These are phyloP conservation scores for Cerceris ruficornis DNA, from an alignment of 2,888 invertebrate genomes.

Conservation along the genomic window DNA sequence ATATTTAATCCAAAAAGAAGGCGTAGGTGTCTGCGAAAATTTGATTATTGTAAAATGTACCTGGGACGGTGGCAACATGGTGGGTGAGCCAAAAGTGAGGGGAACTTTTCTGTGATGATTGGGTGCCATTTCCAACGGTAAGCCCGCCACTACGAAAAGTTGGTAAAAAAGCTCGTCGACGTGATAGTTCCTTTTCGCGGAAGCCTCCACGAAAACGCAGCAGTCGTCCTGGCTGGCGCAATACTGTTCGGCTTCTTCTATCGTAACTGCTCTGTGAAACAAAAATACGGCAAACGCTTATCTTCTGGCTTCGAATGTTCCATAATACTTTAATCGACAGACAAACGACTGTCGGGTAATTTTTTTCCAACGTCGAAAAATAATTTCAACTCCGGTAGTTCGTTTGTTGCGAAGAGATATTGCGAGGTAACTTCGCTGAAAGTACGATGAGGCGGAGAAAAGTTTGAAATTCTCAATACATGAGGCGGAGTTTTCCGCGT, in stretches of 20 bases:
- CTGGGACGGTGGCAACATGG: constrained; percentile 86
- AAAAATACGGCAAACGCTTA: neutral
- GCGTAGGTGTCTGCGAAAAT: no score
- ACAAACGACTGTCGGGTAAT: no score
- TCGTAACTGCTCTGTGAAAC: constrained; percentile 86
- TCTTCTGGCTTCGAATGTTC: neutral
- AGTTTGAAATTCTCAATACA: no score
- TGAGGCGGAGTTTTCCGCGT: no score
- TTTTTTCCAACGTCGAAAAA: no score
- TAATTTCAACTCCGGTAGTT: no score
- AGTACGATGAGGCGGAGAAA: no score
- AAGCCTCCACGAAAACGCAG: constrained; percentile 92
- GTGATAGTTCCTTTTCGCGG: constrained; percentile 90
- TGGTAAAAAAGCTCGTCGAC: constrained; percentile 94
- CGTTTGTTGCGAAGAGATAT: no score
- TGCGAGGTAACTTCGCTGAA: no score
- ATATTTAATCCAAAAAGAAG: no score
- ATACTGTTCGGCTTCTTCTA: constrained; percentile 90
- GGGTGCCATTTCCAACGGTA: constrained; percentile 94
- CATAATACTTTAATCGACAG: no score
- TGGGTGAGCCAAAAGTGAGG: constrained; percentile 88
- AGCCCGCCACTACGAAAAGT: constrained; percentile 90
- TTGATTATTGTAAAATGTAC: constrained; percentile 44
- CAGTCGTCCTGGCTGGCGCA: constrained; percentile 89
- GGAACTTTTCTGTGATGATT: constrained; percentile 91